Conservation (phyloP, 2,797 vertebrate species). For the Myripristis murdjan region DNA sequence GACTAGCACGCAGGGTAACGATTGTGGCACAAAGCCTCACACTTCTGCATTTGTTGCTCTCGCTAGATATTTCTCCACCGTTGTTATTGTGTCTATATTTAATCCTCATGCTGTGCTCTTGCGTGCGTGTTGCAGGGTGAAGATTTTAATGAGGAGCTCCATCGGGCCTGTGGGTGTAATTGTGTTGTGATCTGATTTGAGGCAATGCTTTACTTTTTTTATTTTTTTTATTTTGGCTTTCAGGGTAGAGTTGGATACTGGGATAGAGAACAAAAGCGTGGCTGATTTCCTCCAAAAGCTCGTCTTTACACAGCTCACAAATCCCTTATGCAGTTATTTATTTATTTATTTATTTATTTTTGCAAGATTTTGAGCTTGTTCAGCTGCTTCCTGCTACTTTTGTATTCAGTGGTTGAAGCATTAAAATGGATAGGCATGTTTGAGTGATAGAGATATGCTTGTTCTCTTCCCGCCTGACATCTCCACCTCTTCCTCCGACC, state of each 20-base stretch:
- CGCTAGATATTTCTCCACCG: conserved; percentile 16
- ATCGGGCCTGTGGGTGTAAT: conserved; percentile 57
- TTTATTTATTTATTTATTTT: conserved; percentile 14
- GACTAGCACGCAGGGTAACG: neutral
- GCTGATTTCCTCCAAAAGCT: conserved; percentile 27
- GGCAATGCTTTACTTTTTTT: conserved; percentile 52
- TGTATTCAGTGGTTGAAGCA: conserved; percentile 33
- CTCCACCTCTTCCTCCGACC: neutral
- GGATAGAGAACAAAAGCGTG: neutral
- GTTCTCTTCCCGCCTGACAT: neutral
- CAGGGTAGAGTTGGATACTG: conserved; percentile 33
- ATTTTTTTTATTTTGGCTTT: conserved; percentile 47
- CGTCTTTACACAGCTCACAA: conserved; percentile 18
- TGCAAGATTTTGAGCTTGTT: conserved; percentile 4
- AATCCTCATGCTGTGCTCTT: conserved; percentile 40
- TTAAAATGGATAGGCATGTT: conserved; percentile 15
- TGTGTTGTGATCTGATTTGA: conserved; percentile 68
- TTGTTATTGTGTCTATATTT: conserved; percentile 53
- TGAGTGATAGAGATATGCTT: conserved; percentile 11
- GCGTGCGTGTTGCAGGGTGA: conserved; percentile 44
- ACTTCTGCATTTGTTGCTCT: neutral
- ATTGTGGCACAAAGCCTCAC: neutral
- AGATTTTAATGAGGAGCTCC: conserved; percentile 68
- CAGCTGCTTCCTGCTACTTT: conserved; percentile 10
- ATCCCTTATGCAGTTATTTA: no score